Evolutionary conservation across 2,797 vertebrate species (phyloP), one percentile per base, ranked within the genome.

Genomic region (Channa striata): DNA sequence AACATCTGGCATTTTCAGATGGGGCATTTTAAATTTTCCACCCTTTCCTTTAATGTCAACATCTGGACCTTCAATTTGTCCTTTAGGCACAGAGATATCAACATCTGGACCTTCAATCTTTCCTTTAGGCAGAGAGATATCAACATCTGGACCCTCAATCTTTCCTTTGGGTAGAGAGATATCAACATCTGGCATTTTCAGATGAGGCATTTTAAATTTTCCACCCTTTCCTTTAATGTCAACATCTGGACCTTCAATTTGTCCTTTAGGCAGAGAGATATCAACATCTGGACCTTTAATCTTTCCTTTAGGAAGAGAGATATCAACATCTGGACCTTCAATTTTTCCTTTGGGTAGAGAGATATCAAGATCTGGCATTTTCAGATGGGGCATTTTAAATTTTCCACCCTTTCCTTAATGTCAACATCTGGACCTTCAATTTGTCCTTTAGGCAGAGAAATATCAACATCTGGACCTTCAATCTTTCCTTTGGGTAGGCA

Each of bases 231-330:
- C 75, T 8, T 75, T 64, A 4, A 67, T 8, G 17, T 80, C 53
- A 25, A 77, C 2, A 14, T 82, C 78, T 57, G 72, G 67, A 25
- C 47, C 13, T 13, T 77, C 60, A 40, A 44, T 68, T 34, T 53
- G 79, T 56, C 77, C 81, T 83, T 86, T 89, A 7, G 91, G 86
- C 14, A 93, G 57, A 0, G 86, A 76, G 0, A 94, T 52, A 6
- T 53, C n/a, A 19, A 36, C 11, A 8, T 53, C n/a, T 53, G 50
- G 48, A 33, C 64, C 56, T 70, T 77, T 54, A 46, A 80, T 39
- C 19, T 88, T 33, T 6, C 19, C 56, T 43, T 58, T 58, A 0
- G 40, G 56, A 0, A 61, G 33, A 7, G 87, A 79, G 11, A 67
- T 8, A 17, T 80, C 53, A 25, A 77, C 2, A 14, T 82, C 78